A percentile compares a stretch with the other conserved stretches of the same genome.
These are phyloP conservation scores for Thunnus maccoyii DNA, from an alignment of 2,113 vertebrate species.

Conservation along the genomic window DNA sequence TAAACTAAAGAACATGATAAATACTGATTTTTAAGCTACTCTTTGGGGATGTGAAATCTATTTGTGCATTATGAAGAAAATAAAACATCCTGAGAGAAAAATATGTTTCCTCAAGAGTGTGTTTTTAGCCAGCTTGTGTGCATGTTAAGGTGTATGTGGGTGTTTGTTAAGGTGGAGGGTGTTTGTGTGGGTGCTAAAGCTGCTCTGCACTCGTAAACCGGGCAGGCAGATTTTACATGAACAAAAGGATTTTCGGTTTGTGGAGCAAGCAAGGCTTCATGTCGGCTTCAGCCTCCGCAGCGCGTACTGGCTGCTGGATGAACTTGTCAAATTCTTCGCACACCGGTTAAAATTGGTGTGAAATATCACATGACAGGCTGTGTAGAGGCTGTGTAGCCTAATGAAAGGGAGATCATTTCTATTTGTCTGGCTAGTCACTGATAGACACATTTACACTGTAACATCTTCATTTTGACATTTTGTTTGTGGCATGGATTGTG, in stretches of 20 bases:
- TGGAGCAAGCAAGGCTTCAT: constrained; percentile 27
- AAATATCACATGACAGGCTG: constrained; percentile 14
- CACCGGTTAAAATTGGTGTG: neutral
- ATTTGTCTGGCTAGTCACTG: neutral
- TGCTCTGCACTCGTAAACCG: constrained; percentile 11
- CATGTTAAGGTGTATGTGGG: constrained; percentile 55
- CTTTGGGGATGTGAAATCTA: neutral
- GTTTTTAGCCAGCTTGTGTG: neutral
- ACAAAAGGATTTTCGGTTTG: constrained; percentile 29
- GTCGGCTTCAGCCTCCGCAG: constrained; percentile 27
- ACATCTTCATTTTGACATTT: constrained; percentile 9
- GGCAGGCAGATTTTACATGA: constrained; percentile 22
- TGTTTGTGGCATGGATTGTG: constrained; percentile 1
- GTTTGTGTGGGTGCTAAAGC: constrained; percentile 45
- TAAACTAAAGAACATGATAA: neutral
- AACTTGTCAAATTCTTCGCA: constrained; percentile 1
- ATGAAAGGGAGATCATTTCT: neutral
- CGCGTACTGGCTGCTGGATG: constrained; percentile 1
- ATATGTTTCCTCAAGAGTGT: neutral
- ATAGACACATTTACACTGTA: neutral
- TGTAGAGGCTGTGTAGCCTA: neutral
- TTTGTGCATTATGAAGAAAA: neutral
- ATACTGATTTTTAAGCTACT: neutral
- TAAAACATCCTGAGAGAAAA: constrained; percentile 7
- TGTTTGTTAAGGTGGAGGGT: constrained; percentile 56